Evolutionary conservation across 2,888 invertebrate species (phyloP), one percentile per base, ranked within the genome.

Genomic region (Omphaloscelis lunosa): DNA sequence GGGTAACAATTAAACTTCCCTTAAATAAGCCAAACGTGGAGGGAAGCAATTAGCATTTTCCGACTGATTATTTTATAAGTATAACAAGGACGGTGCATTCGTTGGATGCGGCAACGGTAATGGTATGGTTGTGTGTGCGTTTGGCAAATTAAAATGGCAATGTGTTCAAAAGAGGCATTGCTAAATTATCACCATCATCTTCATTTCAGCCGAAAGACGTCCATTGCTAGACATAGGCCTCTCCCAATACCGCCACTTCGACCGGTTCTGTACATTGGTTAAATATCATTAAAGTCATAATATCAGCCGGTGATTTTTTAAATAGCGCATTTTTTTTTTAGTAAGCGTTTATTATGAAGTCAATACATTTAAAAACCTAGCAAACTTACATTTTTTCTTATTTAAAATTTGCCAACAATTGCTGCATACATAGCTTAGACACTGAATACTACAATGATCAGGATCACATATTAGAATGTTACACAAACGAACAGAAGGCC

Each of bases 1-100:
- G 95, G 92, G 93, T 93, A 92, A 93, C 95, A 95, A 96, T 96
- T 95, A 96, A 96, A 96, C 95, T 95, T 95, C 93, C 94, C 95
- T 95, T 96, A 95, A 96, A 96, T 95, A 95, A 96, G 94, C 94
- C 95, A 95, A 95, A 94, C 93, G 92, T 90, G 88, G 91, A 88
- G 92, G 92, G 92, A 89, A 92, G 93, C 95, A 96, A 96, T 96
- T 96, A 96, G 94, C 89, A 94, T 94, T 95, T 95, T 93, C 90
- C 87, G 91, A 88, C 90, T 95, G 93, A 96, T 96, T 96, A 96
- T 95, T 95, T 95, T 94, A 94, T 95, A 93, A 94, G 92, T 89
- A 72, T 79, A 83, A 84, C 85, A 79, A 71, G 58, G 80, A 68
- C 48, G 34, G 48, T 65, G 58, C 41, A 12, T 29, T 66, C 20